Evolutionary conservation across 2,113 vertebrate genomes (phyloP), one percentile per base, ranked within the genome.

Genomic region (Hippopotamus amphibius): DNA sequence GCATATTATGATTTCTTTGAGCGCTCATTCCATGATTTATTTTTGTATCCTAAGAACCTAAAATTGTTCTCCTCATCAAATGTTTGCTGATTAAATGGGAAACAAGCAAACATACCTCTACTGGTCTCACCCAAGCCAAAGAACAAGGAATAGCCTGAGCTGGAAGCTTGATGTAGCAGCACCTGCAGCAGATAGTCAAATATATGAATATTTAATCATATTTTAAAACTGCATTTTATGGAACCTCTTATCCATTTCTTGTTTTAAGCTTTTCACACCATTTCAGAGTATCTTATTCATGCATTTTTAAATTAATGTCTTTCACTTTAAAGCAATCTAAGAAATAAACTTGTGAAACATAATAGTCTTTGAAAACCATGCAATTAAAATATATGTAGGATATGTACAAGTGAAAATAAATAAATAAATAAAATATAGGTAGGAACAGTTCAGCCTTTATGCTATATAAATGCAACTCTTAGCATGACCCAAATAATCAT

Each of bases 141-240:
- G 99, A 98, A 86, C 99, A 99, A 0, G 99, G 99, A 55, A 99
- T 98, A 21, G 99, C 99, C 98, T 99, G 99, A 88, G 99, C 99
- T 14, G 99, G 99, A 79, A 99, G 99, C 94, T 98, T 98, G 43
- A 99, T 99, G 95, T 99, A 99, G 97, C 98, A 99, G 48, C 98
- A 99, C 97, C 99, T 99, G 87, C 57, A 97, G 98, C 0, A 95
- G 61, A 87, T 71, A 96, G 96, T 77, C 28, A 96, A 95, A 98
- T 26, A 11, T 21, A 68, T 15, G 16, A 74, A 15, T 26, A 85
- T 74, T 82, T 43, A 89, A 57, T 33, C 68, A 88, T 57, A 71
- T 21, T 0, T 21, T 82, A 37, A 88, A 72, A 88, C 13, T 33
- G n/a, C 3, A 88, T 88, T 95, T 71, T 81, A 43, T 90, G 33